A percentile compares a stretch with the other conserved stretches of the same genome.
Conservation (phyloP, 2,113 vertebrate genomes). For the Paramisgurnus dabryanus region DNA sequence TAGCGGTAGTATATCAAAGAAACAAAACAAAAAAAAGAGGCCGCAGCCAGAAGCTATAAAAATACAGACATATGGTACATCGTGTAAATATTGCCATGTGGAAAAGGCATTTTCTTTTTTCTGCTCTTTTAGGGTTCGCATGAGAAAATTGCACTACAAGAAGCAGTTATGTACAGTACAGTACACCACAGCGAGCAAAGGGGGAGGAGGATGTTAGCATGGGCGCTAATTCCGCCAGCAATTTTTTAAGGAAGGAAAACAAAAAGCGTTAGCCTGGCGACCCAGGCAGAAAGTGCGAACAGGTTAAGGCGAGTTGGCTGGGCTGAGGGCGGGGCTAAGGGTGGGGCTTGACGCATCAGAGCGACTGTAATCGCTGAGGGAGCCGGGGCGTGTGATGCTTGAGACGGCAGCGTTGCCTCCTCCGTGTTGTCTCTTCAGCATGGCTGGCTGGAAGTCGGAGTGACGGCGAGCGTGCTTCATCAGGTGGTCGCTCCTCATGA, state of each 20-base stretch:
- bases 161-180: conserved; percentile 81
- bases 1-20: conserved; percentile 61
- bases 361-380: conserved; percentile 96
- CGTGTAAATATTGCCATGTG: conserved; percentile 75
- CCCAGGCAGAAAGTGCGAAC: conserved; percentile 79
- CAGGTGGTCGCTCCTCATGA: conserved; percentile 98
- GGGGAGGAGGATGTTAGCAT: conserved; percentile 64
- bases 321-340: conserved; percentile 84
- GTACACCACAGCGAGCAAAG: conserved; percentile 77
- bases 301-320: conserved; percentile 89
- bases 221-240: conserved; percentile 68
- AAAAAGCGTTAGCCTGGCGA: conserved; percentile 54
- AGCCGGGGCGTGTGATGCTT: conserved; percentile 80
- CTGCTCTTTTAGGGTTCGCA: conserved; percentile 69
- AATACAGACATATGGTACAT: conserved; percentile 77
- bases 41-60: conserved; percentile 70
- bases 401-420: conserved; percentile 58
- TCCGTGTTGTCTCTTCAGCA: conserved; percentile 85
- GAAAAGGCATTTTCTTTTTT: conserved; percentile 67
- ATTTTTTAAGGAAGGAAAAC: conserved; percentile 57
- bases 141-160: conserved; percentile 77
- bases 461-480: conserved; percentile 95
- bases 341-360: conserved; percentile 93
- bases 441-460: conserved; percentile 90
- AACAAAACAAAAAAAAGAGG: conserved; percentile 66